Conservation (phyloP, 2,888 invertebrate species). For the Baccha elongata region DNA sequence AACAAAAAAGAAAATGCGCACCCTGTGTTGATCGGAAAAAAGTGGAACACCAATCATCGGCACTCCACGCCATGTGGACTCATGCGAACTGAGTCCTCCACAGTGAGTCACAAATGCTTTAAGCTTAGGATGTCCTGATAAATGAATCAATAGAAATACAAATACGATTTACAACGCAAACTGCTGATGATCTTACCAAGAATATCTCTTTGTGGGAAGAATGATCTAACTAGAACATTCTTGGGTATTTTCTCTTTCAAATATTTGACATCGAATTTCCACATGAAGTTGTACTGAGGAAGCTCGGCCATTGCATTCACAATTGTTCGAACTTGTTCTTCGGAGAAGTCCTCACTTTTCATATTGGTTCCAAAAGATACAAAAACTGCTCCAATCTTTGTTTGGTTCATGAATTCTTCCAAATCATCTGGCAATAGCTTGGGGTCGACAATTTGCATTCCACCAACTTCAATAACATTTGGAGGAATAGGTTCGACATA, state of each 20-base stretch:
- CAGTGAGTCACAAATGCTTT: conserved; percentile 78
- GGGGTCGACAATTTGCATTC: conserved; percentile 81
- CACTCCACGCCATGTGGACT: conserved; percentile 78
- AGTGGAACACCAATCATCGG: conserved; percentile 79
- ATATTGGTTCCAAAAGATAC: conserved; percentile 79
- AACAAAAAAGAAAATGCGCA: too few relatives aligned
- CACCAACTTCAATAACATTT: conserved; percentile 80
- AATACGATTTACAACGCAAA: not conserved
- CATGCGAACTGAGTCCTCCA: conserved; percentile 78
- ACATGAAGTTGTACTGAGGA: conserved; percentile 80
- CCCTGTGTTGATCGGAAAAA: conserved; percentile 77
- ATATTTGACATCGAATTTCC: conserved; percentile 77
- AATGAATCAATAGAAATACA: too few relatives aligned
- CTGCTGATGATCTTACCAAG: conserved; percentile 73
- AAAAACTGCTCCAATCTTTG: conserved; percentile 78
- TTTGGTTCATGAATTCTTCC: conserved; percentile 76
- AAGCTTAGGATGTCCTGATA: conserved; percentile 75
- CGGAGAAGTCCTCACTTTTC: conserved; percentile 69
- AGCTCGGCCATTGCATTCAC: conserved; percentile 75
- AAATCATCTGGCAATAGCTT: conserved; percentile 76
- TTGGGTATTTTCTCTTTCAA: conserved; percentile 66
- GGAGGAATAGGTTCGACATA: conserved; percentile 79
- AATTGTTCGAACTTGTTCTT: conserved; percentile 64
- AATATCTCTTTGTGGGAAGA: conserved; percentile 76
- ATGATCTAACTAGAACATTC: conserved; percentile 73